Percentiles rank a stretch among this genome's conserved stretches.
Conservation (phyloP, 2,797 vertebrate species). For the Babyrousa celebensis region DNA sequence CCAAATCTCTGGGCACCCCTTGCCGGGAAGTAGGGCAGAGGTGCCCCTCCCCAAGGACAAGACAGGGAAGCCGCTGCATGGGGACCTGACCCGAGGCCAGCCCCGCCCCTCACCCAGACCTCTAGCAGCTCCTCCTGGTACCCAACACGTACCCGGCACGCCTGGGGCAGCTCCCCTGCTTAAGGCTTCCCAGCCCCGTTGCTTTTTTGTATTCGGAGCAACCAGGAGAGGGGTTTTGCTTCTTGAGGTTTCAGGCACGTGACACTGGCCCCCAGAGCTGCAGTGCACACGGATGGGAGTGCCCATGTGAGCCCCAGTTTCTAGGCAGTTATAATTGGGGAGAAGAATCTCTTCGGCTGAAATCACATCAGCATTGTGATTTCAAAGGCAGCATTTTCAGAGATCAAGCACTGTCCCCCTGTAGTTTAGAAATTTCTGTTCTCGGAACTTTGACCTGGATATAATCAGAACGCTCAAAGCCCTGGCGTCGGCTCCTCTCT, state of each 20-base stretch:
- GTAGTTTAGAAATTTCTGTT: constrained; percentile 87
- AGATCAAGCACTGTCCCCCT: constrained; percentile 85
- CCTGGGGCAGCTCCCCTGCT: background rate
- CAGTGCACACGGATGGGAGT: background rate
- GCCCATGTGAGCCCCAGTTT: constrained; percentile 63
- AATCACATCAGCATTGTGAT: constrained; percentile 77
- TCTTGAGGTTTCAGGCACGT: background rate
- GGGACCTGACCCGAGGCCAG: background rate
- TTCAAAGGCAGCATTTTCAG: constrained; percentile 83
- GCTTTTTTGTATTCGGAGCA: background rate
- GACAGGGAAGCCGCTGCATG: accelerated
- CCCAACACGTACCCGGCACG: accelerated
- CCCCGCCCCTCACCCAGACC: accelerated
- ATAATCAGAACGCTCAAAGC: constrained; percentile 86
- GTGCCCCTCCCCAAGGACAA: background rate
- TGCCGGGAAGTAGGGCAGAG: background rate
- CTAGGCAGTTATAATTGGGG: constrained; percentile 82
- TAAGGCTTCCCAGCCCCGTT: accelerated
- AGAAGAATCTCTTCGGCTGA: constrained; percentile 70
- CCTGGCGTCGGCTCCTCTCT: constrained; percentile 54
- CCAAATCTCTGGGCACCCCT: background rate
- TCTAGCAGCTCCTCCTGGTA: too few relatives aligned
- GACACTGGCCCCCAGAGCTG: background rate
- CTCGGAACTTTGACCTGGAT: constrained; percentile 87
- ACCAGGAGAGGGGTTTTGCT: background rate